Percentiles rank a stretch among this genome's conserved stretches.
phyloP scores from a whole-genome alignment of 1,140 invertebrate species.

The Drosophila mayri region DNA sequence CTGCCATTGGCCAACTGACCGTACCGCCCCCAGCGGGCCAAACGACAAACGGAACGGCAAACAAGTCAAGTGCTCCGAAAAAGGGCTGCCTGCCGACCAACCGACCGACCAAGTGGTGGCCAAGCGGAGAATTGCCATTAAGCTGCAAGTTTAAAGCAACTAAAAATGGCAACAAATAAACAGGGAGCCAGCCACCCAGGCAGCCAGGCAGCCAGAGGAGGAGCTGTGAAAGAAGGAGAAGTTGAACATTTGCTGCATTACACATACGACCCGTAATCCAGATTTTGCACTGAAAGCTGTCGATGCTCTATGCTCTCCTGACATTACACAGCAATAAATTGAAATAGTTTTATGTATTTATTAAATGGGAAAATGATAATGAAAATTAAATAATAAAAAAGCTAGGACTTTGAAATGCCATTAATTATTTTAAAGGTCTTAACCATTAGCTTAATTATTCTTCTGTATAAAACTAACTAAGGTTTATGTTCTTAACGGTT shows the following conservation, averaged over 20 bases:
- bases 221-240: conserved; percentile 13
- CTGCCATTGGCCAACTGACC: conserved; percentile 48
- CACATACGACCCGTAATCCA: conserved; percentile 73
- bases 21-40: conserved; percentile 24
- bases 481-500: background rate
- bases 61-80: conserved; percentile 63
- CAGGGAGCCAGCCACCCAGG: conserved; percentile 29
- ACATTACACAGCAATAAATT: conserved; percentile 17
- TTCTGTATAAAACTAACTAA: background rate
- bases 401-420: background rate
- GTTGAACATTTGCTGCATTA: conserved; percentile 42
- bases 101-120: conserved; percentile 28
- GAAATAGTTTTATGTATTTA: background rate
- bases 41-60: conserved; percentile 56
- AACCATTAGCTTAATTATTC: background rate
- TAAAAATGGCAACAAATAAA: conserved; percentile 79
- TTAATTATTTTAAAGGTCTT: background rate
- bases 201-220: conserved; percentile 1
- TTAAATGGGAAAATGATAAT: background rate
- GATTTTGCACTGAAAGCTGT: conserved; percentile 56
- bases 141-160: conserved; percentile 80
- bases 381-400: background rate
- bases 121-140: conserved; percentile 77
- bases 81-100: conserved; percentile 1
- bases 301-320: conserved; percentile 41